Evolutionary conservation across 2,113 vertebrate genomes (phyloP).

Genomic region (Lepisosteus osseus): DNA sequence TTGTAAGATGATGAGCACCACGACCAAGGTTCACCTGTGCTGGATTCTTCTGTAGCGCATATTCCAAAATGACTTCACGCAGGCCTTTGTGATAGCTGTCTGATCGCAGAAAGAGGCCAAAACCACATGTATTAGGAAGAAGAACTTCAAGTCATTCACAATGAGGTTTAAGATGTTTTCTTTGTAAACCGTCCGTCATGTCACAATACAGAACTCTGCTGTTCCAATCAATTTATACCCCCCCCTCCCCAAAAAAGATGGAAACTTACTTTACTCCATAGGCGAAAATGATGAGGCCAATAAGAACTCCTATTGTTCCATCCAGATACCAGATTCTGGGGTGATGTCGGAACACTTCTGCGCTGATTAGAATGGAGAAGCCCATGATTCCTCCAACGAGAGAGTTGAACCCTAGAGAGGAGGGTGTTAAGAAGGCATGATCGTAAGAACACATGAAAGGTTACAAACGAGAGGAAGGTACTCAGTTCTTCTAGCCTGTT

Average conservation of each 20-base stretch:
- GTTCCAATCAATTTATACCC: not conserved
- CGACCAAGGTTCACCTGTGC: no score
- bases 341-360: slow-evolving; percentile 89
- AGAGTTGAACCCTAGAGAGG: slow-evolving; percentile 87
- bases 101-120: not conserved
- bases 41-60: no score
- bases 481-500: no score
- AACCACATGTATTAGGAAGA: not conserved
- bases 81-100: no score
- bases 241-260: no score
- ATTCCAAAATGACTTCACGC: no score
- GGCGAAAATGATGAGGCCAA: slow-evolving; percentile 89
- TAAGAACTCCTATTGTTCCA: slow-evolving; percentile 86
- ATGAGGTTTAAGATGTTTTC: not conserved
- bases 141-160: not conserved
- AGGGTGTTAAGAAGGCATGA: not conserved
- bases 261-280: slow-evolving; percentile 91
- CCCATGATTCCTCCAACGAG: slow-evolving; percentile 92
- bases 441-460: no score
- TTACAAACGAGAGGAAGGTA: no score
- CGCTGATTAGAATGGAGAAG: slow-evolving; percentile 94
- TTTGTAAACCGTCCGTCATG: not conserved
- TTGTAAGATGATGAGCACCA: no score
- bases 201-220: no score
- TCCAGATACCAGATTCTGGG: slow-evolving; percentile 89